Percentiles rank a stretch among this genome's conserved stretches.
These are phyloP conservation scores for Lasiurus borealis DNA, from an alignment of 2,113 vertebrate species.

Conservation along the genomic window DNA sequence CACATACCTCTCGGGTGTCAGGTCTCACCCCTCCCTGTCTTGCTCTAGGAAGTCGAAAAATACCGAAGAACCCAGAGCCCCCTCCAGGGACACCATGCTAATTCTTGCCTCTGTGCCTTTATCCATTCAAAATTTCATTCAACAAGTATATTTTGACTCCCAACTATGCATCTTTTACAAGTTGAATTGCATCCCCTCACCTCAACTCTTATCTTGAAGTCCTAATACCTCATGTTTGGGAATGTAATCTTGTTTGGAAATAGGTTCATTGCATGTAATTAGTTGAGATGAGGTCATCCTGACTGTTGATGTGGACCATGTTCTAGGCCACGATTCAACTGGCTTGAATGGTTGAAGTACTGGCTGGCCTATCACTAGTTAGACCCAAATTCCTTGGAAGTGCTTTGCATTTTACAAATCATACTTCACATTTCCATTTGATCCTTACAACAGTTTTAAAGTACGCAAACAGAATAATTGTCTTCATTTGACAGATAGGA, in stretches of 20 bases:
- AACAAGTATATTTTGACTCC: not conserved
- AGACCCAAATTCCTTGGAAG: not conserved
- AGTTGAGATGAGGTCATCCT: not conserved
- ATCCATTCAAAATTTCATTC: not conserved
- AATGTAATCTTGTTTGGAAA: constrained; percentile 22
- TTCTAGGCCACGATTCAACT: not conserved
- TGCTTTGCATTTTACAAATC: not conserved
- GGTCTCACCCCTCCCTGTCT: not conserved
- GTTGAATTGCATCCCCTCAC: not conserved
- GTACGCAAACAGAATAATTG: not conserved
- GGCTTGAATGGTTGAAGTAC: not conserved
- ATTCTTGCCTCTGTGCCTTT: not conserved
- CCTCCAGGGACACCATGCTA: not conserved
- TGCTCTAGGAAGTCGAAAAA: not conserved
- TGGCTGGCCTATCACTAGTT: not conserved
- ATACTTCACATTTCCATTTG: not conserved
- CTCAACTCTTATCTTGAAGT: not conserved
- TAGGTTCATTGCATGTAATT: not conserved
- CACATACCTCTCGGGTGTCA: not conserved
- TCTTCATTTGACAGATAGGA: not conserved
- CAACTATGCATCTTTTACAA: not conserved
- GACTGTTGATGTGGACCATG: not conserved
- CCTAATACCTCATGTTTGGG: not conserved
- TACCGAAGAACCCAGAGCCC: not conserved
- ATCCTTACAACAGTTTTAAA: not conserved